Conservation (phyloP, 1,140 invertebrate species). For the Aphaenogaster ashmeadi region DNA sequence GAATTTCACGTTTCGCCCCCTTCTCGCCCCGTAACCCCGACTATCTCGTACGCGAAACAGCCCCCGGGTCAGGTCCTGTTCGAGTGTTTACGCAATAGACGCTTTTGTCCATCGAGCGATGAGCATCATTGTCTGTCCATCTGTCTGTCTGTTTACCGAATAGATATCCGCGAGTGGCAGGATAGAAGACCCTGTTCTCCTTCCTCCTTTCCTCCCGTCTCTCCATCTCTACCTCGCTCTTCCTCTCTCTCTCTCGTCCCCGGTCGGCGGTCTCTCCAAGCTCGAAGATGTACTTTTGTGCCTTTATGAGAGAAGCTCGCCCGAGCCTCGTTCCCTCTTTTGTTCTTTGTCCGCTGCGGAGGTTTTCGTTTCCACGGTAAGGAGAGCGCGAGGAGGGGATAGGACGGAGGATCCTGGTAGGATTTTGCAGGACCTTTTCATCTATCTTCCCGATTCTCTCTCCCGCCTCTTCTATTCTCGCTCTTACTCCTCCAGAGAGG, state of each 20-base stretch:
- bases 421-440: slow-evolving; percentile 73
- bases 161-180: slow-evolving; percentile 81
- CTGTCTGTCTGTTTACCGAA: slow-evolving; percentile 85
- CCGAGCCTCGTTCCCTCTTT: slow-evolving; percentile 80
- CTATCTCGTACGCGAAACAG: slow-evolving; percentile 63
- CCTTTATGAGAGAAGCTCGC: slow-evolving; percentile 81
- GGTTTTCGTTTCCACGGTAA: slow-evolving; percentile 80
- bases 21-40: slow-evolving; percentile 11
- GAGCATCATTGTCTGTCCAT: slow-evolving; percentile 86
- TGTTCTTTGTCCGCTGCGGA: slow-evolving; percentile 81
- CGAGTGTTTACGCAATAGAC: slow-evolving; percentile 87
- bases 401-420: slow-evolving; percentile 46
- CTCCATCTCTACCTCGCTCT: not conserved
- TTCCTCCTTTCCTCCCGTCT: slow-evolving; percentile 29
- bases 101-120: slow-evolving; percentile 87
- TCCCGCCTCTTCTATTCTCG: not conserved
- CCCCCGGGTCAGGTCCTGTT: slow-evolving; percentile 76
- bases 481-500: slow-evolving; percentile 2
- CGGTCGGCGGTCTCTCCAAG: slow-evolving; percentile 53
- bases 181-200: slow-evolving; percentile 57
- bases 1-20: slow-evolving; percentile 63
- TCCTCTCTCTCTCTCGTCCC: slow-evolving; percentile 46
- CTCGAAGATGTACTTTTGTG: slow-evolving; percentile 84
- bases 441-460: slow-evolving; percentile 58
- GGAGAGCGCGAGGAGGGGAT: slow-evolving; percentile 45